Percentiles rank a stretch among this genome's conserved stretches.
phyloP scores from a whole-genome alignment of 2,888 invertebrate genomes.

The Orthosia cruda region DNA sequence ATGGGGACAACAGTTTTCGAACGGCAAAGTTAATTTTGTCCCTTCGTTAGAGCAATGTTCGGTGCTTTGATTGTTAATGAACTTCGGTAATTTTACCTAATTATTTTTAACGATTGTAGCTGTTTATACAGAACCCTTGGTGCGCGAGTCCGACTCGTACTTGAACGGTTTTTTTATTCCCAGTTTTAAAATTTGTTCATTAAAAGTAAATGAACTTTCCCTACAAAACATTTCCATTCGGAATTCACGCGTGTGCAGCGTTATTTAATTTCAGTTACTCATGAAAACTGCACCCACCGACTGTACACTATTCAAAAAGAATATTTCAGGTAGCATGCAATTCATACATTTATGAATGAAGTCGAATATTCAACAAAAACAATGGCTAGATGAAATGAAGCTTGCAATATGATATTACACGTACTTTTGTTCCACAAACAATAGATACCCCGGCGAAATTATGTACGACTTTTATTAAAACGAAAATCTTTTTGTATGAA shows the following conservation, averaged over 20 bases:
- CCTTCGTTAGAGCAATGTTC: too few species aligned
- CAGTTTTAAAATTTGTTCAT: neutral
- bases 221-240: neutral
- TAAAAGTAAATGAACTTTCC: conserved; percentile 21
- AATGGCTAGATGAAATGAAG: conserved; percentile 81
- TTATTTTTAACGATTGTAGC: too few species aligned
- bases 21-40: too few species aligned
- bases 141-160: too few species aligned
- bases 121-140: too few species aligned
- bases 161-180: neutral
- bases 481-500: conserved; percentile 63
- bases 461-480: conserved; percentile 70
- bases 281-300: conserved; percentile 39
- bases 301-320: conserved; percentile 53
- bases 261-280: conserved; percentile 34
- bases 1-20: too few species aligned
- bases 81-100: too few species aligned
- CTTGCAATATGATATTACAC: conserved; percentile 79
- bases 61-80: too few species aligned
- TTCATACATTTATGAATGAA: conserved; percentile 75
- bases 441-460: conserved; percentile 69
- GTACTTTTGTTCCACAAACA: conserved; percentile 74
- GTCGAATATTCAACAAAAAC: conserved; percentile 81
- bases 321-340: conserved; percentile 68
- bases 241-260: neutral